A percentile compares a stretch with the other conserved stretches of the same genome.
These are phyloP conservation scores for Hoplostethus atlanticus DNA, from an alignment of 2,797 vertebrate species.

Conservation along the genomic window DNA sequence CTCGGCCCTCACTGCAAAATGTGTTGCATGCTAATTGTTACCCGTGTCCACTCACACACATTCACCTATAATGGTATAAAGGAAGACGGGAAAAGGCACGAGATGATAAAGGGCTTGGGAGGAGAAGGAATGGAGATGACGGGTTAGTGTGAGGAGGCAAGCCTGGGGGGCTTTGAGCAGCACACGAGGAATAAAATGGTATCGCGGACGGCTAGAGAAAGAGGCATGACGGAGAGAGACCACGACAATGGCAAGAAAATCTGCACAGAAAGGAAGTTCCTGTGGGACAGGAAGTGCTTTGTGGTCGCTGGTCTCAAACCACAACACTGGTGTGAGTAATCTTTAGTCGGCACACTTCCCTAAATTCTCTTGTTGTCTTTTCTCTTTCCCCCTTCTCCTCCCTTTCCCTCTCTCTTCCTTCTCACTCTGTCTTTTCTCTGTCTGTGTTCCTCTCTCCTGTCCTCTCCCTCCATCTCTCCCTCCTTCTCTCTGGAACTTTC, in stretches of 20 bases:
- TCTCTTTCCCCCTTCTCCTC: constrained; percentile 8
- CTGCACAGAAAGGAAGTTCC: constrained; percentile 66
- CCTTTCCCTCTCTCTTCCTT: constrained; percentile 1
- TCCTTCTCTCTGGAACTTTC: constrained; percentile 16
- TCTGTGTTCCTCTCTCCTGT: neutral
- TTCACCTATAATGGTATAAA: neutral
- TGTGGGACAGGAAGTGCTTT: constrained; percentile 71
- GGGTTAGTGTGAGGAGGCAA: neutral
- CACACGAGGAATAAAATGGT: neutral
- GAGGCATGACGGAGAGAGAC: constrained; percentile 10
- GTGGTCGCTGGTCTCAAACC: constrained; percentile 65
- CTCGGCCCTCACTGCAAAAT: constrained; percentile 23
- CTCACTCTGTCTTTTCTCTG: neutral
- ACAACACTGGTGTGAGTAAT: constrained; percentile 64
- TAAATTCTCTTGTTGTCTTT: constrained; percentile 53
- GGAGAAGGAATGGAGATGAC: neutral
- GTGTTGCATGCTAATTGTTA: constrained; percentile 37
- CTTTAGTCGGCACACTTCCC: constrained; percentile 64
- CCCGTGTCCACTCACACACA: constrained; percentile 41
- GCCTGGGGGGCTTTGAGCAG: constrained; percentile 1
- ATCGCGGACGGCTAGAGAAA: neutral
- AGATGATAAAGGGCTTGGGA: neutral
- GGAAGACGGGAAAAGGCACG: neutral
- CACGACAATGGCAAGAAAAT: constrained; percentile 28
- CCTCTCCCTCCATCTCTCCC: constrained; percentile 22